phyloP scores from a whole-genome alignment of 2,888 invertebrate genomes.

The Axea sp. region DNA sequence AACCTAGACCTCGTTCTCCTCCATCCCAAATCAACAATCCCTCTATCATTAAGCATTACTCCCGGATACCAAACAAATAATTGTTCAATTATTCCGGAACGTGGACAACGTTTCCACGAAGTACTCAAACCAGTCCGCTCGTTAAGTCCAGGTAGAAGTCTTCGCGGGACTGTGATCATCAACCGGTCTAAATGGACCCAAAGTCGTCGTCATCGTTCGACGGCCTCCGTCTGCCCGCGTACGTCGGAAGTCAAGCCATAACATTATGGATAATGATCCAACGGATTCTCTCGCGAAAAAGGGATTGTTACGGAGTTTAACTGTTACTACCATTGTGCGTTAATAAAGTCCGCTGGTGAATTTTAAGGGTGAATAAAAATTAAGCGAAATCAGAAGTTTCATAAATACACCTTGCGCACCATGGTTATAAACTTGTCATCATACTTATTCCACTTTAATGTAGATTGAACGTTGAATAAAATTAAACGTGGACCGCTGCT shows the following conservation, averaged over 20 bases:
- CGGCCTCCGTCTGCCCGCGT: slow-evolving; percentile 19
- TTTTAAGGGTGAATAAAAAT: too few species aligned
- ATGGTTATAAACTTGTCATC: too few species aligned
- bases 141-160: slow-evolving; percentile 22
- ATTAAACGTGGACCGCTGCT: too few species aligned
- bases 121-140: slow-evolving; percentile 32
- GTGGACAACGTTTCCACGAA: slow-evolving; percentile 27
- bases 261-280: slow-evolving; percentile 28
- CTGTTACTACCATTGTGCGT: too few species aligned
- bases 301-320: neutral
- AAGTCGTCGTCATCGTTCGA: slow-evolving; percentile 27
- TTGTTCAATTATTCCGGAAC: slow-evolving; percentile 36
- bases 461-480: too few species aligned
- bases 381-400: too few species aligned
- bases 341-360: too few species aligned
- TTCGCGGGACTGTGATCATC: slow-evolving; percentile 40
- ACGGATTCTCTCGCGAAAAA: too few species aligned
- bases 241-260: slow-evolving; percentile 32
- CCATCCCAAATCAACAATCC: slow-evolving; percentile 15
- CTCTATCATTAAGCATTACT: slow-evolving; percentile 38
- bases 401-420: too few species aligned
- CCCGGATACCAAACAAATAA: slow-evolving; percentile 28
- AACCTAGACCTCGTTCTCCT: too few species aligned
- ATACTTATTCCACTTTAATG: too few species aligned
- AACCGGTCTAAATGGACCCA: slow-evolving; percentile 22